A percentile compares a stretch with the other conserved stretches of the same genome.
These are phyloP conservation scores for Battus philenor DNA, from an alignment of 1,140 invertebrate genomes.

Conservation along the genomic window DNA sequence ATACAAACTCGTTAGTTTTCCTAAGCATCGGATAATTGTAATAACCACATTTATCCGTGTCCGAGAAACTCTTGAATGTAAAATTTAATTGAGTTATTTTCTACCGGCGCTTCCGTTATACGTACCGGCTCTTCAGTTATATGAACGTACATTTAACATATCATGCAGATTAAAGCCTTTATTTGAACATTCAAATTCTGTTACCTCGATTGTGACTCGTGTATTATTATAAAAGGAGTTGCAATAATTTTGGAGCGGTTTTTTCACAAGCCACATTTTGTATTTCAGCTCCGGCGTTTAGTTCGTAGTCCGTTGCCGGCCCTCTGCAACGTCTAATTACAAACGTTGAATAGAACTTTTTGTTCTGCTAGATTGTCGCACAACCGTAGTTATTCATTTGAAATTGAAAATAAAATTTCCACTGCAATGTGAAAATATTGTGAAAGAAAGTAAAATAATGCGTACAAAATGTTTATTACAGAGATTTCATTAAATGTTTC, in stretches of 20 bases:
- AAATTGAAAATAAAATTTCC: slow-evolving; percentile 62
- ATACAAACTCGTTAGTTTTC: slow-evolving; percentile 50
- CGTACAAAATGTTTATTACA: slow-evolving; percentile 18
- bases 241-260: slow-evolving; percentile 10
- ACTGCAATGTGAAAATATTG: slow-evolving; percentile 24
- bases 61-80: slow-evolving; percentile 55
- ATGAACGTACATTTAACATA: slow-evolving; percentile 11
- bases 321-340: slow-evolving; percentile 52
- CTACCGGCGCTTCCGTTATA: slow-evolving; percentile 28
- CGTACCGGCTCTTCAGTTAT: not conserved
- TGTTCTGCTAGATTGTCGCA: slow-evolving; percentile 59
- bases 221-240: slow-evolving; percentile 8
- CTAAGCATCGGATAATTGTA: slow-evolving; percentile 57
- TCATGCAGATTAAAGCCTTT: slow-evolving; percentile 3
- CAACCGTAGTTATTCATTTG: slow-evolving; percentile 55
- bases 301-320: slow-evolving; percentile 15
- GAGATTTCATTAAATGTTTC: too few relatives aligned
- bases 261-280: slow-evolving; percentile 12
- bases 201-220: slow-evolving; percentile 5
- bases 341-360: slow-evolving; percentile 62
- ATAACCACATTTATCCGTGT: slow-evolving; percentile 56
- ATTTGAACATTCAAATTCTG: slow-evolving; percentile 10
- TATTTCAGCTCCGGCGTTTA: slow-evolving; percentile 6
- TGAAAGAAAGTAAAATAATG: slow-evolving; percentile 10
- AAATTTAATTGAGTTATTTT: slow-evolving; percentile 67